A percentile compares a stretch with the other conserved stretches of the same genome.
phyloP scores from a whole-genome alignment of 2,113 vertebrate genomes.

The Cyprinodon tularosa region DNA sequence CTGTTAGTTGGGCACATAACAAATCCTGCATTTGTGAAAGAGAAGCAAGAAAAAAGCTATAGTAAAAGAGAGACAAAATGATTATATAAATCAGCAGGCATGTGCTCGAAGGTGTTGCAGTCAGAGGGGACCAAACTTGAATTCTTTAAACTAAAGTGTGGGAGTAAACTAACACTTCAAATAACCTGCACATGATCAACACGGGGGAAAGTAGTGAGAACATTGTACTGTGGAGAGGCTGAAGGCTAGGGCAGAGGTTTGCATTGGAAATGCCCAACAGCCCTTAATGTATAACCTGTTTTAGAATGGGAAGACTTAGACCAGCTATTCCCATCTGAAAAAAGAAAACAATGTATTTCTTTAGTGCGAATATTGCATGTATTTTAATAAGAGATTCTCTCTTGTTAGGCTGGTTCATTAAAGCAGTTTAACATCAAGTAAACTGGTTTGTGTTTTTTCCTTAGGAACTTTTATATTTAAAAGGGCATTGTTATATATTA shows the following conservation, averaged over 20 bases:
- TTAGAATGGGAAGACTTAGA: no score
- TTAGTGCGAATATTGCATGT: no score
- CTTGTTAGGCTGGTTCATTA: no score
- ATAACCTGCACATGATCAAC: background rate
- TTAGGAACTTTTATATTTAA: no score
- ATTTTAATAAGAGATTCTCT: no score
- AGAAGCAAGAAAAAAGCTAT: background rate
- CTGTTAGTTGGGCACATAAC: background rate
- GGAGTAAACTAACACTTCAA: background rate
- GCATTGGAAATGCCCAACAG: no score
- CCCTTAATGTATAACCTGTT: no score
- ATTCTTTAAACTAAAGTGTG: background rate
- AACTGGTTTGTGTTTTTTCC: background rate
- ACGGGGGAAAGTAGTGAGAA: background rate
- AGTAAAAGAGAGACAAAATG: background rate
- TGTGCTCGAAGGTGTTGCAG: background rate
- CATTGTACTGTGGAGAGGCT: background rate
- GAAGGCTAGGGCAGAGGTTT: no score
- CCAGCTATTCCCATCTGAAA: no score
- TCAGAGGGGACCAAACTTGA: background rate
- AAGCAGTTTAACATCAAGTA: no score
- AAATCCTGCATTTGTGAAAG: background rate
- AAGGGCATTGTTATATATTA: background rate
- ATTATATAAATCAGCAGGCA: background rate
- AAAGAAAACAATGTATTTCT: no score